Conservation (phyloP, 1,140 invertebrate genomes). For the Solenopsis invicta region DNA sequence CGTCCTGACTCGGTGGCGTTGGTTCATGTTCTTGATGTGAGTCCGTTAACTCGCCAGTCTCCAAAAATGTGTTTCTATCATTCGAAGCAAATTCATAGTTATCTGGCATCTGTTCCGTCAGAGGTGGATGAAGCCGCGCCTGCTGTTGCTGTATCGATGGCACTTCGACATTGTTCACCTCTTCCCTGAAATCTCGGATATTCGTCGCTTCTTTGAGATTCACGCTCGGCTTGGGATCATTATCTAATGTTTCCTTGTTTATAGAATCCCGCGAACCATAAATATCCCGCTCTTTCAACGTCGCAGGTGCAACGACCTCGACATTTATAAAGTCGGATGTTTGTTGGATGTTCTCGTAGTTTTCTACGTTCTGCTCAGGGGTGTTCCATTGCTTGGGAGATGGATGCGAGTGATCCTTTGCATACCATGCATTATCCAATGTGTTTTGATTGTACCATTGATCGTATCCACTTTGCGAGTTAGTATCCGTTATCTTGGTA, state of each 20-base stretch:
- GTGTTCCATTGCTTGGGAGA: conserved; percentile 73
- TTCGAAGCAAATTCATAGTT: conserved; percentile 86
- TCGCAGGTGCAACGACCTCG: conserved; percentile 81
- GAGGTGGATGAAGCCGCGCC: conserved; percentile 68
- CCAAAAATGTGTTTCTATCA: conserved; percentile 85
- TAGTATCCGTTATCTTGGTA: conserved; percentile 61
- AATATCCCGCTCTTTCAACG: conserved; percentile 79
- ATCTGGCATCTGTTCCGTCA: conserved; percentile 80
- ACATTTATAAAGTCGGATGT: conserved; percentile 82
- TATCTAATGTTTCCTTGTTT: conserved; percentile 84
- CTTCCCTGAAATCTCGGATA: conserved; percentile 78
- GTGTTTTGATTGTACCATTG: conserved; percentile 84
- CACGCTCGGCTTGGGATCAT: conserved; percentile 78
- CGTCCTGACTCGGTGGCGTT: conserved; percentile 83
- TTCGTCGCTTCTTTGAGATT: conserved; percentile 73
- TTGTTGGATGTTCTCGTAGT: conserved; percentile 84
- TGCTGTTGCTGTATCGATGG: conserved; percentile 66
- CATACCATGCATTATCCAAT: conserved; percentile 69
- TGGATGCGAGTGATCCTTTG: conserved; percentile 70
- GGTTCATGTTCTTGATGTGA: conserved; percentile 84
- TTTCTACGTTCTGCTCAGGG: conserved; percentile 81
- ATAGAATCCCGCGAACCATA: conserved; percentile 84
- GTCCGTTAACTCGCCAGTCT: conserved; percentile 85
- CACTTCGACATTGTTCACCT: conserved; percentile 81
- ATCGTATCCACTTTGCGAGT: conserved; percentile 81